Evolutionary conservation across 1,140 invertebrate species (phyloP).

Genomic region (Alviniconcha marisindica): DNA sequence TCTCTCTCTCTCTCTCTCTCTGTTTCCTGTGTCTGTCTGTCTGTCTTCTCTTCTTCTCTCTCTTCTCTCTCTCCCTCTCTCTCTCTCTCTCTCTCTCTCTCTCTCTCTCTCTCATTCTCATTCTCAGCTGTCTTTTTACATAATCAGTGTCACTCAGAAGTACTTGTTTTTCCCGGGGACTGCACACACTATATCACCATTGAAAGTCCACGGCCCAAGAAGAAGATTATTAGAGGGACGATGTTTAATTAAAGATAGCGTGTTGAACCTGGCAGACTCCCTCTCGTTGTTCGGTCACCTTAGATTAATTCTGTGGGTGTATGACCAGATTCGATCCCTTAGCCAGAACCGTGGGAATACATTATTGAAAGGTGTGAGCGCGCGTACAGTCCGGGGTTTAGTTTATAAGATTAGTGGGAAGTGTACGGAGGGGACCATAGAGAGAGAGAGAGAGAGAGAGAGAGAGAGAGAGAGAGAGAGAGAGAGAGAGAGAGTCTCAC

Average conservation of each 20-base stretch:
- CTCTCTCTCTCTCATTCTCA: constrained; percentile 5
- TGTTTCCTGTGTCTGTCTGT: no score
- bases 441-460: no score
- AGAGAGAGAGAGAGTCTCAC: no score
- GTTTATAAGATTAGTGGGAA: no score
- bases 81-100: not conserved
- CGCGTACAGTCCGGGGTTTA: no score
- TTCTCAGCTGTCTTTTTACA: not conserved
- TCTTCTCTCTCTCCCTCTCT: not conserved
- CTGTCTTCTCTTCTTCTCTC: no score
- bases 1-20: not conserved
- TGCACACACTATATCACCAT: not conserved
- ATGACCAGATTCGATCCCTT: not conserved
- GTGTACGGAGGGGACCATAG: no score
- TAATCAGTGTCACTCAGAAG: not conserved
- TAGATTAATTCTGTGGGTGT: not conserved
- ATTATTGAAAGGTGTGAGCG: no score
- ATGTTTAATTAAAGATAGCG: not conserved
- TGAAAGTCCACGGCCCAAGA: not conserved
- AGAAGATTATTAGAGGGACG: not conserved
- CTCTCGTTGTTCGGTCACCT: not conserved
- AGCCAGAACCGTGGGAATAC: not conserved
- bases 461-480: no score
- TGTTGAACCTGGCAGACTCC: not conserved
- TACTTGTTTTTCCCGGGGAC: not conserved